Base-by-base conservation (phyloP, 2,888 invertebrate species). In the Orthosia incerta region DNA sequence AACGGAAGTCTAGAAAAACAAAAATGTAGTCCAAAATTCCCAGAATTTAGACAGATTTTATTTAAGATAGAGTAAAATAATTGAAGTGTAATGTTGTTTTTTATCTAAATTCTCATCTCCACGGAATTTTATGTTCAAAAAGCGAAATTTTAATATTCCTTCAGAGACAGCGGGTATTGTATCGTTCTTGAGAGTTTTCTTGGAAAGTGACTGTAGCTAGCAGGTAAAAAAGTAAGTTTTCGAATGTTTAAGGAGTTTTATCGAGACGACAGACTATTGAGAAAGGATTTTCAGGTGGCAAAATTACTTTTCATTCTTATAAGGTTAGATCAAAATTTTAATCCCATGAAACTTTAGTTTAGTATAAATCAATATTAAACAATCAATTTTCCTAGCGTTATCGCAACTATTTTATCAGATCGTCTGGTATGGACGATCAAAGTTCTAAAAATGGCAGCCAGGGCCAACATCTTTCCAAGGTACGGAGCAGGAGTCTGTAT, bases 41-140 rank as follows among this genome's bases (percentile, higher is more conserved):
- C 15, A n/a, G 50, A 66, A 62, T 76, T 76, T 64, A 53, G 71
- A 60, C 20, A 59, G 86, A 85, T 85, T 83, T 71, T 77, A 80
- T 84, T 85, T 79, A 56, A 85, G 82, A 85, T 86, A 75, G 56
- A 64, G 66, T 59, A 59, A 74, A 82, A 85, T 79, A 82, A 85
- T 76, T 76, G 71, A 72, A 48, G 65, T 71, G 63, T 78, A 71
- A 76, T 79, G 68, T 66, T 56, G 39, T 72, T 74, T 85, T 80
- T 85, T 77, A 84, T 86, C 85, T 82, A 26, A 75, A 83, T 72
- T 57, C 63, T 61, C 61, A 80, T 84, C 83, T 85, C 31, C 16
- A 12, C 45, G 39, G 45, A 57, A 65, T 76, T 69, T 73, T 75
- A 70, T 70, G 57, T 71, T 67, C 31, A 61, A 69, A 57, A 72